Percentiles rank a stretch among this genome's conserved stretches.
These are phyloP conservation scores for Gnathonemus echidnorhynchus DNA, from an alignment of 2,113 vertebrate genomes.

Conservation along the genomic window DNA sequence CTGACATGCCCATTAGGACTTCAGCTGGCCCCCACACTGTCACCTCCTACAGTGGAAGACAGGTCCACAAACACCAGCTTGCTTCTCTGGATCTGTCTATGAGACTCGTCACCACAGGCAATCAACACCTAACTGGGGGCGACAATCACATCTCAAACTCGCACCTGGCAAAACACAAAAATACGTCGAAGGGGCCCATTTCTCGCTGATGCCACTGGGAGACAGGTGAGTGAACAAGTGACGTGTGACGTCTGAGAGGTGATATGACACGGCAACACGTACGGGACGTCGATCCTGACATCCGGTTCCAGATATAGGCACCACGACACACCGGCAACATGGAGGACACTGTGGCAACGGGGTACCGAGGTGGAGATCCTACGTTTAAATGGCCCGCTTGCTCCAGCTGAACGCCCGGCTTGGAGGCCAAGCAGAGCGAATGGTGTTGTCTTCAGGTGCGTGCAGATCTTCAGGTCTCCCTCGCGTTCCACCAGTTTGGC, in stretches of 20 bases:
- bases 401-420: not conserved
- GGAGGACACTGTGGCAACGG: not conserved
- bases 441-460: not conserved
- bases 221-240: not conserved
- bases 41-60: constrained; percentile 1
- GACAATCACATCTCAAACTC: not conserved
- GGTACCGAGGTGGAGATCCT: not conserved
- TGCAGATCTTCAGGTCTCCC: not conserved
- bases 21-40: constrained; percentile 19
- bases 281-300: not conserved
- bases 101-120: not conserved
- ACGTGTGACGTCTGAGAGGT: not conserved
- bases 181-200: not conserved
- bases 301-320: not conserved
- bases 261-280: not conserved
- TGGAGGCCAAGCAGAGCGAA: not conserved
- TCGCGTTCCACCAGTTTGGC: not conserved
- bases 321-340: not conserved
- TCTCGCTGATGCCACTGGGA: not conserved
- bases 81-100: not conserved
- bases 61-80: constrained; percentile 24
- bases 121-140: not conserved
- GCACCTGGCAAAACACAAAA: not conserved
- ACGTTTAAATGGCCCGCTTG: not conserved
- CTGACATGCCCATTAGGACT: not conserved